These are phyloP conservation scores for Brachyrhaphis roseni DNA, from an alignment of 2,797 vertebrate species.

Conservation along the genomic window DNA sequence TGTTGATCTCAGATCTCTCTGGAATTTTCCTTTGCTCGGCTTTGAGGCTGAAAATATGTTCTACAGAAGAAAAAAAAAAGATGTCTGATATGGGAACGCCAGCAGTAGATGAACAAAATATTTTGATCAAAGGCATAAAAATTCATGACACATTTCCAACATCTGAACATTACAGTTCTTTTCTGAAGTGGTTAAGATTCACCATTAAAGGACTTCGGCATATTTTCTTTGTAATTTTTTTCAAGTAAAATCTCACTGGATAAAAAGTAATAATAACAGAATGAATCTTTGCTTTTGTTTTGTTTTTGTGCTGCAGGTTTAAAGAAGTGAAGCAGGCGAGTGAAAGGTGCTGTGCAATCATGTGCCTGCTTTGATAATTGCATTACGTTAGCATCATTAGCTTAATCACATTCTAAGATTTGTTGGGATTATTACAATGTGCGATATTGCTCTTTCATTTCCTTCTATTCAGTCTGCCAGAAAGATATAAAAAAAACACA, in stretches of 20 bases:
- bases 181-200: neutral
- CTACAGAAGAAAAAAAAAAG: neutral
- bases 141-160: neutral
- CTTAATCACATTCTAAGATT: neutral
- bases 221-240: neutral
- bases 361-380: neutral
- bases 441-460: neutral
- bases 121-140: neutral
- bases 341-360: neutral
- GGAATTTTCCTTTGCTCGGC: neutral
- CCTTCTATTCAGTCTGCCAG: constrained; percentile 3
- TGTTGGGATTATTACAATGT: neutral
- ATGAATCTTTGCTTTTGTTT: neutral
- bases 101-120: neutral
- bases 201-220: neutral
- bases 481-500: constrained; percentile 13
- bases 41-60: neutral
- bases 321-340: neutral
- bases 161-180: neutral
- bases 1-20: neutral
- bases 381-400: neutral
- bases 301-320: neutral
- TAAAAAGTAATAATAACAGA: neutral
- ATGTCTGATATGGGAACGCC: neutral
- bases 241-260: neutral